Base-by-base conservation (phyloP, 2,113 vertebrate species). In the Jacana jacana region DNA sequence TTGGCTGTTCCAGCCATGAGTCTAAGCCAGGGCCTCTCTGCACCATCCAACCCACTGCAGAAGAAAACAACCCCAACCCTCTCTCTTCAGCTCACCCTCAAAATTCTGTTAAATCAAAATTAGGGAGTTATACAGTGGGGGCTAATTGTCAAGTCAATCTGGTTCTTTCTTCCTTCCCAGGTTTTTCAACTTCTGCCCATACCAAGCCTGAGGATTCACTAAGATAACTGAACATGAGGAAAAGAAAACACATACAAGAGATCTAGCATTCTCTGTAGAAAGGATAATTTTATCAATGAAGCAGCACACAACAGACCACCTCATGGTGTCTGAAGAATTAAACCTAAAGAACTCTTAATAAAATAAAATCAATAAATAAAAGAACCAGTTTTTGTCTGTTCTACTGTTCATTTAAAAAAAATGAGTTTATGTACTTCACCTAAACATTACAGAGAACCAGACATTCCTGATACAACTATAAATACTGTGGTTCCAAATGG, bases 81-180 rank as follows among this genome's bases (percentile, higher is more conserved):
- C 23, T 44, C 73, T 73, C 60, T 70, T 52, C 66, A 89, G 64
- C 19, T 39, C 93, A 44, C 4, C 24, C 33, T 23, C 69, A 88
- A 22, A 91, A 72, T 96, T 94, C 82, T 95, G 39, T 77, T 83
- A 81, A 80, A 79, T 78, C 55, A 87, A 77, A 96, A 55, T 73
- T 33, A 84, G 75, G 66, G 95, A 97, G 85, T 86, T 91, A 85
- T 92, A 96, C 69, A 83, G 85, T 95, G 92, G 91, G 97, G 97
- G 75, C 57, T 88, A 95, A 97, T 98, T 97, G 95, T 58, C 42
- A 78, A 91, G 92, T 93, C 82, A 63, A 19, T 60, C 68, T 54
- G 7, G 86, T 93, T 96, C 88, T 30, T 79, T 95, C 94, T 93
- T 93, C n/a, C 44, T 89, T 95, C 68, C 68, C 27, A 6, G 40